A percentile compares a stretch with the other conserved stretches of the same genome.
These are phyloP conservation scores for Bombyx mori DNA, from an alignment of 1,140 invertebrate genomes.

Conservation along the genomic window ASM3026992v2 NC_085117.1:13792001-13792500, in stretches of 20 bases:
- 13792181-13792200: too few relatives aligned
- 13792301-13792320: conserved; percentile 12
- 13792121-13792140: too few relatives aligned
- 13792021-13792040: too few relatives aligned
- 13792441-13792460: conserved; percentile 25
- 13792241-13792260: conserved; percentile 15
- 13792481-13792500: conserved; percentile 8
- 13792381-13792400: conserved; percentile 61
- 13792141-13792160: too few relatives aligned
- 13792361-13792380: conserved; percentile 61
- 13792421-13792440: conserved; percentile 37
- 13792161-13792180: too few relatives aligned
- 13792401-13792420: conserved; percentile 49
- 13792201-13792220: too few relatives aligned
- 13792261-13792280: conserved; percentile 17
- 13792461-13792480: conserved; percentile 23
- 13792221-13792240: background rate
- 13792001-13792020: too few relatives aligned
- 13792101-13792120: too few relatives aligned
- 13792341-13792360: conserved; percentile 56
- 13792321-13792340: conserved; percentile 61
- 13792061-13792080: too few relatives aligned
- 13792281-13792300: conserved; percentile 10
- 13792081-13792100: too few relatives aligned
- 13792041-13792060: too few relatives aligned